These are phyloP conservation scores for Diorhabda sublineata DNA, from an alignment of 1,140 invertebrate genomes.

Conservation along the genomic window DNA sequence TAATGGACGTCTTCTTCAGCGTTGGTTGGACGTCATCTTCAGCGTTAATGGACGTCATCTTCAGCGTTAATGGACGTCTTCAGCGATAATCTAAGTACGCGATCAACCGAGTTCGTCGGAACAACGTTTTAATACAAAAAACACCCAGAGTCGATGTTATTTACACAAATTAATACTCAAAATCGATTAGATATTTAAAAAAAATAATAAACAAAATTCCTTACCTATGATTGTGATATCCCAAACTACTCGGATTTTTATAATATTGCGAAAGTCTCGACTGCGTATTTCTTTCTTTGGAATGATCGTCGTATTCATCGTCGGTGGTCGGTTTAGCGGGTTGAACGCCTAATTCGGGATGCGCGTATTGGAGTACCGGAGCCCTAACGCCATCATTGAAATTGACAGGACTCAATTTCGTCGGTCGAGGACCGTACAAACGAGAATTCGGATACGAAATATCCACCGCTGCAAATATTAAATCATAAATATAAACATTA, in stretches of 20 bases:
- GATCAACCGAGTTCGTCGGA: no score
- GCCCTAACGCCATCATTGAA: conserved; percentile 66
- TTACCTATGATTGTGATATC: conserved; percentile 43
- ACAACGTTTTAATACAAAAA: no score
- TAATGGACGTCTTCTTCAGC: no score
- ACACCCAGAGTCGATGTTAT: no score
- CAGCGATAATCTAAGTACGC: no score
- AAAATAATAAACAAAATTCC: not conserved
- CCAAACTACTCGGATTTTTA: conserved; percentile 47
- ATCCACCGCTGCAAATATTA: not conserved
- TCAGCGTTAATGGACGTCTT: no score
- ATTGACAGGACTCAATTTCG: conserved; percentile 50
- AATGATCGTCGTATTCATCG: conserved; percentile 34
- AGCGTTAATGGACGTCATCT: no score
- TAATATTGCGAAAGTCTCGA: conserved; percentile 41
- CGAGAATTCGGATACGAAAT: conserved; percentile 60
- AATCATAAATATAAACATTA: not conserved
- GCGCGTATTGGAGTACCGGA: conserved; percentile 72
- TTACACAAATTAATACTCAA: no score
- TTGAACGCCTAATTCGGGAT: conserved; percentile 71
- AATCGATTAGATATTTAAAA: no score
- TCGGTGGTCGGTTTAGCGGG: conserved; percentile 58
- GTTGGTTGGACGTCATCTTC: no score
- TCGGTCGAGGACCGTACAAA: conserved; percentile 53
- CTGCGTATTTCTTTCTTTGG: not conserved